Conservation (phyloP, 2,113 vertebrate genomes). For the Chionis minor region DNA sequence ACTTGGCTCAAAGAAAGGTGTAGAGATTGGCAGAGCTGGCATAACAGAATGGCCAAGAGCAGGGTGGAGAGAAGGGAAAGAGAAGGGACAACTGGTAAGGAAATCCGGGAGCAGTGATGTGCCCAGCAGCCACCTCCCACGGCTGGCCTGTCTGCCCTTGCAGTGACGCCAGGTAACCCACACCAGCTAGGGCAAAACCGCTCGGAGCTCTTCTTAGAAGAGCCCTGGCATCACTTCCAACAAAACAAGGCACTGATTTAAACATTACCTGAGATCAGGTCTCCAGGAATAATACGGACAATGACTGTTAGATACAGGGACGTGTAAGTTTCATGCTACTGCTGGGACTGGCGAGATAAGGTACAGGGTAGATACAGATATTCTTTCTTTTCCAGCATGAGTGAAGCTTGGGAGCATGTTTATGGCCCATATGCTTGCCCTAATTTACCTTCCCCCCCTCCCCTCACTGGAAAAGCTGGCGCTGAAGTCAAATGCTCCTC, state of each 20-base stretch:
- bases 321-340: not conserved
- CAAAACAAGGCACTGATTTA: not conserved
- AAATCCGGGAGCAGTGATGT: not conserved
- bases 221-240: not conserved
- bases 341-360: not conserved
- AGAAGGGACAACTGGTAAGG: not conserved
- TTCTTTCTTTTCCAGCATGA: not conserved
- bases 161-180: not conserved
- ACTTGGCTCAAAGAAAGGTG: not conserved
- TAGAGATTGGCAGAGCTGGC: not conserved
- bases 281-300: not conserved
- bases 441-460: not conserved
- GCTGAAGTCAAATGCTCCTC: not conserved
- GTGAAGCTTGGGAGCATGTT: not conserved
- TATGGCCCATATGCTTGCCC: not conserved
- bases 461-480: not conserved
- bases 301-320: not conserved
- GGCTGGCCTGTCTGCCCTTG: not conserved
- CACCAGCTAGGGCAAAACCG: not conserved
- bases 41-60: not conserved
- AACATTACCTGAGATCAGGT: not conserved
- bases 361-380: not conserved
- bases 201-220: not conserved
- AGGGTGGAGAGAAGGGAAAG: not conserved
- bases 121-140: not conserved